Base-by-base conservation (phyloP, 1,140 invertebrate species). In the Heterodera schachtii region DNA sequence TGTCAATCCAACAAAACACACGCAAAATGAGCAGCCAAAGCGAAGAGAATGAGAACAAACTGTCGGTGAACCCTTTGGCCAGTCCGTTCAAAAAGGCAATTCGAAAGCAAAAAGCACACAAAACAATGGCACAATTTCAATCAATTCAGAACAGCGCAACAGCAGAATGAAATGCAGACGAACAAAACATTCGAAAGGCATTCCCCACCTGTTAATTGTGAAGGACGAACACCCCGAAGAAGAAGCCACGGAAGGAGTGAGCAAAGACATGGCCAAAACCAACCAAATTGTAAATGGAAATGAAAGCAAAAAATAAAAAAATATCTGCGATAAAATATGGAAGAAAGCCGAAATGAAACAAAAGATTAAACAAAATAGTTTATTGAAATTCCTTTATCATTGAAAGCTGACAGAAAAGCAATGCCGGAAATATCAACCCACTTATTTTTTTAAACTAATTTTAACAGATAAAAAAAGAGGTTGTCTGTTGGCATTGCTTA, bases 241-340 rank as follows among this genome's bases (percentile, higher is more conserved):
- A 6, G 75, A 80, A 1, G 66, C 69, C 19, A 64, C 13, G n/a
- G 71, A 57, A 5, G 49, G 70, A 11, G 19, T 79, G 6, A 57
- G n/a, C n/a, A 47, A 13, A 43, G 77, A 64, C 57, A 64, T 60
- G 13, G 8, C 13, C 75, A 44, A 81, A 41, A n/a, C 41, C 43
- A 19, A 84, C 70, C 67, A 66, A 67, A 82, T 44, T 88, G 87
- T 8, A 93, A 92, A 89, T 95, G 95, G 90, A 95, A 94, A n/a
- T n/a, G n/a, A n/a, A 87, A 94, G 93, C 75, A 93, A 92, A 70
- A 96, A 93, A 43, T 41, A 67, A 66, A 70, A 19, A 77, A 16
- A 44, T 67, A 9, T 0, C 0, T 31, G 31, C 21, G 57, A 43
- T 64, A 66, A 46, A 46, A 49, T 11, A 52, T 64, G 43, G n/a